Base-by-base conservation (phyloP, 1,140 invertebrate genomes). In the Neuroterus valhalla region DNA sequence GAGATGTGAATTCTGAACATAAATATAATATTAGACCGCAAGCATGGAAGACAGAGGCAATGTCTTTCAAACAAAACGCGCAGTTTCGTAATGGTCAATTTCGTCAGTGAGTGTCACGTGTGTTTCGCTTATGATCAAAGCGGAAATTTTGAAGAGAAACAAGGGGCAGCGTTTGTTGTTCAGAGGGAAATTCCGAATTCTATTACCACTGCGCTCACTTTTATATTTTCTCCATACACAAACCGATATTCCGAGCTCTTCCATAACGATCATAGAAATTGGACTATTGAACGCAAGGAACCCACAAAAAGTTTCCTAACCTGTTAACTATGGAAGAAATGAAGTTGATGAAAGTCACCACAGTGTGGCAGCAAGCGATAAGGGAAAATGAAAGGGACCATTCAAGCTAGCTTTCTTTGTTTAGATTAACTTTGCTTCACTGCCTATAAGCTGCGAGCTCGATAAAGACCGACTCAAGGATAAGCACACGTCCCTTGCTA, bases 381-480 rank as follows among this genome's bases (percentile, higher is more conserved):
- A 62, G 55, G 23, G 31, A 62, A 62, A 62, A 48, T 26, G 26
- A 26, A 55, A 62, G 31, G 55, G 55, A 62, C 55, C 26, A 62
- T 62, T 62, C 23, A 31, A 15, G 14, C 55, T 23, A 23, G 14
- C 23, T 62, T 23, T 23, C 55, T 62, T 62, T 62, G 55, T 62
- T 62, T 62, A 23, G 55, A 62, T 62, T 62, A 62, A 62, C 55
- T 62, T 38, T 31, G 23, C 55, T 62, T 62, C 31, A 62, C 55
- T 62, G 55, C 55, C 55, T 62, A 62, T 15, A 62, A 31, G 55
- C 31, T 62, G 11, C 23, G 15, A 62, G 23, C 23, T 62, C 55
- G 55, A 62, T 62, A 62, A 62, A 62, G 31, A 23, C 21, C 55
- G n/a, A 62, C 0, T 26, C 12, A 14, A 17, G 12, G 31, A 26